phyloP scores from a whole-genome alignment of 2,888 invertebrate species.

The Cremastinae sp. region DNA sequence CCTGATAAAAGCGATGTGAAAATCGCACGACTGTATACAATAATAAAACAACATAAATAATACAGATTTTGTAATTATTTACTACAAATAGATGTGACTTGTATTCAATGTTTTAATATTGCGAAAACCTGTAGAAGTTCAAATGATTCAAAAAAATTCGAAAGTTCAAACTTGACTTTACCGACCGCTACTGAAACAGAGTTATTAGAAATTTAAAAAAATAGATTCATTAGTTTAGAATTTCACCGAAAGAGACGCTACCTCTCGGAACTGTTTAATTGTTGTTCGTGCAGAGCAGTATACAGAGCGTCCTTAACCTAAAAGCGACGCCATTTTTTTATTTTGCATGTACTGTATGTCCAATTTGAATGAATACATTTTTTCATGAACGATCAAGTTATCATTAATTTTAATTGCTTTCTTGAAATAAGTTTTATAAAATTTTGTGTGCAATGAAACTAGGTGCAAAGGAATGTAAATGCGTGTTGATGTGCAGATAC shows the following conservation, averaged over 20 bases:
- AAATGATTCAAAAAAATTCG: neutral
- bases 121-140: neutral
- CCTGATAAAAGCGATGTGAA: constrained; percentile 61
- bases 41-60: constrained; percentile 65
- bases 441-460: neutral
- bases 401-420: neutral
- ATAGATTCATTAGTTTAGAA: too few species aligned
- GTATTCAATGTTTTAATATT: neutral
- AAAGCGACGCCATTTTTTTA: constrained; percentile 39
- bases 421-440: neutral
- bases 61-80: constrained; percentile 18
- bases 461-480: too few species aligned
- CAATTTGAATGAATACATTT: constrained; percentile 39
- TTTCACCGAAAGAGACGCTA: too few species aligned
- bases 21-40: constrained; percentile 72
- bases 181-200: neutral
- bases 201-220: neutral
- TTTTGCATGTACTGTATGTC: constrained; percentile 25
- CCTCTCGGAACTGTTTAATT: neutral
- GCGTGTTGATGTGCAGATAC: neutral
- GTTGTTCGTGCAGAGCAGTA: neutral
- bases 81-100: neutral
- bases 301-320: constrained; percentile 28
- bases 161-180: neutral
- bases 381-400: constrained; percentile 6